Percentiles rank a stretch among this genome's conserved stretches.
Evolutionary conservation across 2,888 invertebrate genomes (phyloP).

Genomic region (Macrosiphum euphorbiae): DNA sequence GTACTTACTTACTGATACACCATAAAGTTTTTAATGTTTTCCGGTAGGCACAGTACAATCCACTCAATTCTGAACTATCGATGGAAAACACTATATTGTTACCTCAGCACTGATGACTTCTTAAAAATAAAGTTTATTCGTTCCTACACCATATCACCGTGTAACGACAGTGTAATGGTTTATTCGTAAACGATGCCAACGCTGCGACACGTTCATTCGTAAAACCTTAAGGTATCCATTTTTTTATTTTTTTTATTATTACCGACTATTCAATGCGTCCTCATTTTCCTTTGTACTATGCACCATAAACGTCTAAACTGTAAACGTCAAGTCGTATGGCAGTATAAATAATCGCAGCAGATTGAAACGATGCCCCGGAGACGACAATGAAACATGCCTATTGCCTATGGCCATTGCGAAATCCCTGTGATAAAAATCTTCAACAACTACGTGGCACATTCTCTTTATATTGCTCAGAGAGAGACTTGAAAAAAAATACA

Average conservation of each 20-base stretch:
- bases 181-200: not conserved
- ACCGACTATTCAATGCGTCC: not conserved
- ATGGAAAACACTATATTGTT: not conserved
- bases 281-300: slow-evolving; percentile 37
- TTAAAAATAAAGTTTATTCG: not conserved
- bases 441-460: slow-evolving; percentile 40
- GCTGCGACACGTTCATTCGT: not conserved
- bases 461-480: slow-evolving; percentile 28
- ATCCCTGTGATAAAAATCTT: slow-evolving; percentile 60
- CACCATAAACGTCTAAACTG: slow-evolving; percentile 40
- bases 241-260: slow-evolving; percentile 3
- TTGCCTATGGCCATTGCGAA: slow-evolving; percentile 45
- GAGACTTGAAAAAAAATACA: not conserved
- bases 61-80: not conserved
- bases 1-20: not conserved
- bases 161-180: not conserved
- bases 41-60: not conserved
- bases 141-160: not conserved
- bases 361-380: slow-evolving; percentile 60
- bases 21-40: not conserved
- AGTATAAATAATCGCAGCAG: slow-evolving; percentile 57
- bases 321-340: slow-evolving; percentile 52
- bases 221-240: slow-evolving; percentile 20
- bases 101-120: not conserved
- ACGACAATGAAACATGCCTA: slow-evolving; percentile 56